Conservation (phyloP, 2,113 vertebrate genomes). For the Ciconia boyciana region DNA sequence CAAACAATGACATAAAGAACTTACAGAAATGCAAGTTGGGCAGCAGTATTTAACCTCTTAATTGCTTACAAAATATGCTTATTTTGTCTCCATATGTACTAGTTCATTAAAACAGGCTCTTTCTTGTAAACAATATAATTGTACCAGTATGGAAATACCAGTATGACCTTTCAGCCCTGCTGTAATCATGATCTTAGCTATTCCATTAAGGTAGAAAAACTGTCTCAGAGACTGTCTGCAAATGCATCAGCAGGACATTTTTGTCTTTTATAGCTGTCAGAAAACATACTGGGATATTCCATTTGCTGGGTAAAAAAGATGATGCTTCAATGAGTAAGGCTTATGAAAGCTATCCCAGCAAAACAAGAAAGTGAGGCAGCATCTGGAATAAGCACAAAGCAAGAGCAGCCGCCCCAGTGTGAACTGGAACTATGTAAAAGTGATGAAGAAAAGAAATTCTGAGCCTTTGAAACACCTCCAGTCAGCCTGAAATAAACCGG, state of each 20-base stretch:
- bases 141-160: neutral
- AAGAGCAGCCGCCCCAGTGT: neutral
- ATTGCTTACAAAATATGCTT: neutral
- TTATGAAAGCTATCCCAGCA: neutral
- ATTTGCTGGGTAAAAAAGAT: neutral
- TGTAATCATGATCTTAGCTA: neutral
- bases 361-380: neutral
- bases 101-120: neutral
- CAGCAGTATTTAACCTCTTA: neutral
- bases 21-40: neutral
- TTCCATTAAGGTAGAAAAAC: neutral
- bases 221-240: neutral
- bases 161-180: neutral
- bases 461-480: slow-evolving; percentile 32
- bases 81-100: neutral
- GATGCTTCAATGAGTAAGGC: neutral
- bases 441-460: neutral
- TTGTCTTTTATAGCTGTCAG: neutral
- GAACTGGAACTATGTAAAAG: neutral
- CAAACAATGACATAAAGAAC: neutral
- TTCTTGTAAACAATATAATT: neutral
- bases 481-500: slow-evolving; percentile 21
- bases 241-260: neutral
- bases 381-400: neutral
- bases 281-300: neutral